Evolutionary conservation across 2,113 vertebrate genomes (phyloP).

Genomic region (Anhinga anhinga): DNA sequence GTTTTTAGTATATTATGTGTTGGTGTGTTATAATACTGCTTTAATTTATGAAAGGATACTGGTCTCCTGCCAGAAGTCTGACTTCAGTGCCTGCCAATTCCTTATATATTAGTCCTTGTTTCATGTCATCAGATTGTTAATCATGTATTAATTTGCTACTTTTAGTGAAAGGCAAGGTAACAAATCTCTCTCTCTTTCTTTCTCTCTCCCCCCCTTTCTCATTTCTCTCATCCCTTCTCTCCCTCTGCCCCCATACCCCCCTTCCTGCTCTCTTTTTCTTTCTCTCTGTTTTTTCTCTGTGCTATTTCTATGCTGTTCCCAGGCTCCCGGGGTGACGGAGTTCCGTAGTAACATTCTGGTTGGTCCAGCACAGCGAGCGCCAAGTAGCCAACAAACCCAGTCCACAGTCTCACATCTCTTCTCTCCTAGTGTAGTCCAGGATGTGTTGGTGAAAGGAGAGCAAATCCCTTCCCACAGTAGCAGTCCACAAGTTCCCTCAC

Average conservation of each 20-base stretch:
- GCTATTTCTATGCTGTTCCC: conserved; percentile 38
- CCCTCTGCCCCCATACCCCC: neutral
- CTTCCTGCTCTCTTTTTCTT: neutral
- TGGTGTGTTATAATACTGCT: neutral
- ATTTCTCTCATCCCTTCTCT: neutral
- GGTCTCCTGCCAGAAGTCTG: conserved; percentile 19
- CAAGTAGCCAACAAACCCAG: conserved; percentile 64
- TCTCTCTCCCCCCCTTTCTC: neutral
- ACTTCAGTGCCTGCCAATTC: neutral
- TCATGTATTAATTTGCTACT: conserved; percentile 34
- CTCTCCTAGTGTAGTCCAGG: conserved; percentile 65
- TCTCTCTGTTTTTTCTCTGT: neutral
- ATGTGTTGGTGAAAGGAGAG: conserved; percentile 84
- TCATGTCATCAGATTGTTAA: conserved; percentile 37
- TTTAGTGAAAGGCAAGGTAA: conserved; percentile 50
- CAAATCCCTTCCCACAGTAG: conserved; percentile 68
- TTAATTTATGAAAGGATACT: conserved; percentile 7
- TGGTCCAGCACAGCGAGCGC: conserved; percentile 68
- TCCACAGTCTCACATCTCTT: conserved; percentile 73
- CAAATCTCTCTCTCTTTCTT: conserved; percentile 17
- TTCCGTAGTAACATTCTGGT: conserved; percentile 80
- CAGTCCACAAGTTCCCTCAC: conserved; percentile 74
- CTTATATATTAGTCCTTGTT: neutral
- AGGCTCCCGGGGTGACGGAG: conserved; percentile 79
- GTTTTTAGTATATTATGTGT: neutral